A percentile compares a stretch with the other conserved stretches of the same genome.
These are phyloP conservation scores for Uropsilus gracilis DNA, from an alignment of 2,113 vertebrate genomes.

Conservation along the genomic window DNA sequence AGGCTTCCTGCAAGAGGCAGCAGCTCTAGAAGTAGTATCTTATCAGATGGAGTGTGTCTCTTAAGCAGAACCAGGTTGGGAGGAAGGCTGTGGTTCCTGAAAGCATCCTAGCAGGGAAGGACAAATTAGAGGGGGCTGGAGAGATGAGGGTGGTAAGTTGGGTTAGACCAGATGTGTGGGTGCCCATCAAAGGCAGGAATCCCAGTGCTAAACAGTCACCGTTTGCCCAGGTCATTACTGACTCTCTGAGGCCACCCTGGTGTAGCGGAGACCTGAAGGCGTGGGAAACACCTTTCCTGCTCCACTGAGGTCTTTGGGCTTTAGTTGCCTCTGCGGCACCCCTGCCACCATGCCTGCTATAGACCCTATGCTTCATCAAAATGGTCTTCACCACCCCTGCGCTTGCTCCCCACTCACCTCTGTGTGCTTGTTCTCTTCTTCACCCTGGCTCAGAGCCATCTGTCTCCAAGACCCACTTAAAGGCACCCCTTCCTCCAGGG, in stretches of 20 bases:
- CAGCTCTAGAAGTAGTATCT: background rate
- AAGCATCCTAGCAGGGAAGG: background rate
- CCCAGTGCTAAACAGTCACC: background rate
- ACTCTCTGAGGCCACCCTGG: background rate
- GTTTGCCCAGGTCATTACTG: background rate
- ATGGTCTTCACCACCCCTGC: fast-evolving
- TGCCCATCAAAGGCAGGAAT: background rate
- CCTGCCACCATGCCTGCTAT: fast-evolving
- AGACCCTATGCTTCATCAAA: background rate
- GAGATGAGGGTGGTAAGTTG: background rate
- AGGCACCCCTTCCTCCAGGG: background rate
- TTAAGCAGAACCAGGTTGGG: background rate
- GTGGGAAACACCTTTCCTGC: no score
- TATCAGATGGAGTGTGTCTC: background rate
- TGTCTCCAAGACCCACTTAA: background rate
- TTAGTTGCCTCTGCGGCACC: background rate
- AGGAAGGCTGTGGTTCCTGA: background rate
- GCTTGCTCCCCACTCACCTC: background rate
- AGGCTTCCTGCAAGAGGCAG: background rate
- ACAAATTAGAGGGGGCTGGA: background rate
- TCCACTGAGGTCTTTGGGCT: no score
- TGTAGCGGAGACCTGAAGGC: background rate
- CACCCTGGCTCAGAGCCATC: background rate
- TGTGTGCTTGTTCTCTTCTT: background rate
- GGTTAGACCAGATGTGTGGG: background rate